A percentile compares a stretch with the other conserved stretches of the same genome.
Conservation (phyloP, 2,888 invertebrate species). For the Tenthredo scrophulariae region DNA sequence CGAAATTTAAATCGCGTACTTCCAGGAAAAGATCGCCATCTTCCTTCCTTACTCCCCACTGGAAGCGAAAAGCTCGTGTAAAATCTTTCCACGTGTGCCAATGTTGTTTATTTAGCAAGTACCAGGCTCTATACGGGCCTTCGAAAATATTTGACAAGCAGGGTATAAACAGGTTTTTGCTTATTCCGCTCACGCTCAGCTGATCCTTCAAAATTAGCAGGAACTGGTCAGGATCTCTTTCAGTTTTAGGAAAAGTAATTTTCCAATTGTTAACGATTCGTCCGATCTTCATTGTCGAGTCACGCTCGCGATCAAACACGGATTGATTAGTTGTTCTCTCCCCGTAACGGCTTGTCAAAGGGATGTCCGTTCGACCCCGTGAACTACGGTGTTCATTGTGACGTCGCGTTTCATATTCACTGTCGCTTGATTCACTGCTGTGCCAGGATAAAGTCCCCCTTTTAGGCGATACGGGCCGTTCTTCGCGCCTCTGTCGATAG, state of each 20-base stretch:
- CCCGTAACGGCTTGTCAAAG: background rate
- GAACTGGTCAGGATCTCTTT: slow-evolving; percentile 57
- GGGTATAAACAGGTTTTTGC: slow-evolving; percentile 50
- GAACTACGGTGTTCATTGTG: background rate
- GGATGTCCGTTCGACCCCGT: background rate
- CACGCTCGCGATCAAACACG: slow-evolving; percentile 28
- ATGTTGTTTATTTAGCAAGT: slow-evolving; percentile 53
- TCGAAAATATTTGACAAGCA: slow-evolving; percentile 54
- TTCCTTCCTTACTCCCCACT: slow-evolving; percentile 27
- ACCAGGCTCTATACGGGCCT: slow-evolving; percentile 51
- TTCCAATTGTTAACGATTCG: slow-evolving; percentile 53
- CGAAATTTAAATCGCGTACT: slow-evolving; percentile 53
- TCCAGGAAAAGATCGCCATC: slow-evolving; percentile 55
- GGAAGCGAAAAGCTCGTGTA: slow-evolving; percentile 54
- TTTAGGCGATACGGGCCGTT: background rate
- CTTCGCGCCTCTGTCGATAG: background rate
- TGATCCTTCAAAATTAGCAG: slow-evolving; percentile 56
- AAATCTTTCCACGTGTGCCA: slow-evolving; percentile 57
- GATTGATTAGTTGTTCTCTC: background rate
- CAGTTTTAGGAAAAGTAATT: slow-evolving; percentile 54
- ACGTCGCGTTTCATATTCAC: background rate
- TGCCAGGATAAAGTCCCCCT: slow-evolving; percentile 42
- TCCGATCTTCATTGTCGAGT: slow-evolving; percentile 53
- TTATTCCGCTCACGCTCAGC: slow-evolving; percentile 53
- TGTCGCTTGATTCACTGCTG: slow-evolving; percentile 48